Evolutionary conservation across 2,888 invertebrate species (phyloP).

Genomic region (Drosophila seclusa): DNA sequence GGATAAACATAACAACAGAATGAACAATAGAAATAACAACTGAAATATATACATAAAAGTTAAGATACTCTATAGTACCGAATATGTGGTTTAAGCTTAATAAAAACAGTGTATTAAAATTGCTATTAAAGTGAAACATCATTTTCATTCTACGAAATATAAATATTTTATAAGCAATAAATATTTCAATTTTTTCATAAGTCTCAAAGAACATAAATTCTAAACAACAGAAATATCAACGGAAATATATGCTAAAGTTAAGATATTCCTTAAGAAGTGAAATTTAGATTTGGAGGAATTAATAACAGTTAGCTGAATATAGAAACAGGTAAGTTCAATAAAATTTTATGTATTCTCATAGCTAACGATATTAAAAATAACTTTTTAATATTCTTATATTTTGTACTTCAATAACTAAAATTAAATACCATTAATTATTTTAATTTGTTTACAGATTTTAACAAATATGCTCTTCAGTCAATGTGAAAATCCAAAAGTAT

Average conservation of each 20-base stretch:
- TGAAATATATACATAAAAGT: background rate
- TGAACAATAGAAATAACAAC: conserved; percentile 14
- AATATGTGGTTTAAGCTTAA: background rate
- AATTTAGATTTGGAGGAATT: background rate
- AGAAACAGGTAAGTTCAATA: background rate
- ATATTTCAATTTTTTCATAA: background rate
- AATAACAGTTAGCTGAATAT: background rate
- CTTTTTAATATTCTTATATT: too few relatives aligned
- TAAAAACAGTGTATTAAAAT: background rate
- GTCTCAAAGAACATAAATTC: conserved; percentile 15
- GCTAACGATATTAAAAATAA: background rate
- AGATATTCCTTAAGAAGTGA: conserved; percentile 6
- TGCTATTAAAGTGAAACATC: too few relatives aligned
- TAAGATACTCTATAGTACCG: conserved; percentile 18
- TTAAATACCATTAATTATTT: background rate
- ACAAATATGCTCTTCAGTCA: background rate
- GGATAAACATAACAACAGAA: conserved; percentile 48
- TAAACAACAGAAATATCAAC: conserved; percentile 13
- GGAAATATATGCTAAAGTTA: background rate
- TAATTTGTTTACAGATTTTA: background rate
- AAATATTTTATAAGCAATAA: too few relatives aligned
- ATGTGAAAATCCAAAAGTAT: background rate
- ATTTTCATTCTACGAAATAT: too few relatives aligned
- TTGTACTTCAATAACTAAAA: background rate
- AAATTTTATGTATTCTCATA: background rate